Evolutionary conservation across 2,797 vertebrate species (phyloP).

Genomic region (Eleutherodactylus coqui): DNA sequence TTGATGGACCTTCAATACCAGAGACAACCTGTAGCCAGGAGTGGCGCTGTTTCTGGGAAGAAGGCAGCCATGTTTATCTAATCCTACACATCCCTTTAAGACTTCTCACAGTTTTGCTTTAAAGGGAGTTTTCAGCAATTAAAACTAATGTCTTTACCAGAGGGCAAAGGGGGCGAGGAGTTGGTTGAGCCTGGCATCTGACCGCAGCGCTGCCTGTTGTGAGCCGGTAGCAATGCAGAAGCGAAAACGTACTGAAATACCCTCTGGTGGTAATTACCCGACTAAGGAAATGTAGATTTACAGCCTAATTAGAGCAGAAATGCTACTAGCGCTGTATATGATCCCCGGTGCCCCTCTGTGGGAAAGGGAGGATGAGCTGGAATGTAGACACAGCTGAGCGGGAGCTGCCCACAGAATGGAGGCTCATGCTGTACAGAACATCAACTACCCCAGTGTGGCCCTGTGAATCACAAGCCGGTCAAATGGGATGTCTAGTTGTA

Average conservation of each 20-base stretch:
- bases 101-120: background rate
- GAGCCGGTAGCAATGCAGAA: background rate
- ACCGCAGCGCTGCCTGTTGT: background rate
- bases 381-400: constrained; percentile 1
- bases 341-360: constrained; percentile 11
- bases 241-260: constrained; percentile 24
- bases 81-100: background rate
- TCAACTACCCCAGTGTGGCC: no score
- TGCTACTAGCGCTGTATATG: constrained; percentile 1
- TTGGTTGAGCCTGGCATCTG: background rate
- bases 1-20: no score
- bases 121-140: background rate
- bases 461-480: no score
- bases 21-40: no score
- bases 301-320: constrained; percentile 39
- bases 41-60: no score
- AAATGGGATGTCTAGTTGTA: no score
- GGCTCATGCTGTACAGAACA: background rate
- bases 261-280: constrained; percentile 22
- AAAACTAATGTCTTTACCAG: background rate
- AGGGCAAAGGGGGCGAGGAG: background rate
- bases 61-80: no score
- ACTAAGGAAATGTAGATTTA: constrained; percentile 40
- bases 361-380: background rate
- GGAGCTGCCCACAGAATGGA: constrained; percentile 23